These are phyloP conservation scores for Drosophila peninsularis DNA, from an alignment of 2,888 invertebrate genomes.

Conservation along the genomic window DNA sequence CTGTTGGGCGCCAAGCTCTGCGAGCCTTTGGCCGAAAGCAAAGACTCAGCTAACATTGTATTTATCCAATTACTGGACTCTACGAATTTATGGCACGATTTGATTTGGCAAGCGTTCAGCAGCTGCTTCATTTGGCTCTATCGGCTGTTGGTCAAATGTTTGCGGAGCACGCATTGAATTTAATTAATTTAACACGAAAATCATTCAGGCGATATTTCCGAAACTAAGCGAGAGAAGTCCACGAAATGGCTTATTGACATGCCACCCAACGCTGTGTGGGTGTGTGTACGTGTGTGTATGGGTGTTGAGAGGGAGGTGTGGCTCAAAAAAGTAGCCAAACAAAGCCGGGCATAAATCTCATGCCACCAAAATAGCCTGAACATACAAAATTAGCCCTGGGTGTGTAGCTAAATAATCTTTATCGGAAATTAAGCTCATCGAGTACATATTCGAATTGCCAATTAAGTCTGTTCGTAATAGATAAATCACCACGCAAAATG, in stretches of 20 bases:
- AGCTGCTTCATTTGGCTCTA: slow-evolving; percentile 48
- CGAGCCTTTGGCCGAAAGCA: slow-evolving; percentile 8
- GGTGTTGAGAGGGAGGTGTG: background rate
- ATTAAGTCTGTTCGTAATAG: slow-evolving; percentile 38
- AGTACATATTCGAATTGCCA: slow-evolving; percentile 52
- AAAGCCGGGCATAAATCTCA: slow-evolving; percentile 41
- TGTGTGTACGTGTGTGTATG: slow-evolving; percentile 3
- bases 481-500: slow-evolving; percentile 48
- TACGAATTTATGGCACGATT: slow-evolving; percentile 65
- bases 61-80: slow-evolving; percentile 53
- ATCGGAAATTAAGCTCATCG: slow-evolving; percentile 55
- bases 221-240: slow-evolving; percentile 55
- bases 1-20: background rate
- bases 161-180: slow-evolving; percentile 69
- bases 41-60: slow-evolving; percentile 20
- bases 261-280: slow-evolving; percentile 39
- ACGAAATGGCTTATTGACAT: slow-evolving; percentile 72
- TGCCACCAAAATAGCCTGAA: slow-evolving; percentile 19
- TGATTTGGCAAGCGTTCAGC: slow-evolving; percentile 52
- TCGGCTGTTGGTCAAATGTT: slow-evolving; percentile 64
- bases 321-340: slow-evolving; percentile 16
- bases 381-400: slow-evolving; percentile 37
- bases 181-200: slow-evolving; percentile 79
- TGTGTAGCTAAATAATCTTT: slow-evolving; percentile 55
- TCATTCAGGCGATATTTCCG: slow-evolving; percentile 74